phyloP scores from a whole-genome alignment of 1,140 invertebrate species.

The Papilio aristodemus region DNA sequence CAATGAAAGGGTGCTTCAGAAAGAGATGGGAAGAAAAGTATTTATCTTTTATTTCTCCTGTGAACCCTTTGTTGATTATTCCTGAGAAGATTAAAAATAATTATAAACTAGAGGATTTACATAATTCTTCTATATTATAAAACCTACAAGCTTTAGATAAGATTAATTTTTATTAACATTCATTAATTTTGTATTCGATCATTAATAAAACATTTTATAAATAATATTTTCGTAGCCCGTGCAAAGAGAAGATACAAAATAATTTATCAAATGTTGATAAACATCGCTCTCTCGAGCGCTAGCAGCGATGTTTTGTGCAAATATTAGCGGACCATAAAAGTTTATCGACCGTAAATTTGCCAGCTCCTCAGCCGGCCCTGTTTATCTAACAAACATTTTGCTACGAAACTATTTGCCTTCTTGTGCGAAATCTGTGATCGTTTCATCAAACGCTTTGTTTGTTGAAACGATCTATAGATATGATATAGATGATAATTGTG shows the following conservation, averaged over 20 bases:
- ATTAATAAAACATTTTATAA: background rate
- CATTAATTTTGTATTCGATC: background rate
- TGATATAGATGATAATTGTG: background rate
- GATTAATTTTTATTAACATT: too few species aligned
- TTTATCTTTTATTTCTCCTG: too few species aligned
- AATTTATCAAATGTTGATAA: slow-evolving; percentile 14
- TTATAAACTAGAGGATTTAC: too few species aligned
- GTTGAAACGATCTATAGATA: too few species aligned
- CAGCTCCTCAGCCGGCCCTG: slow-evolving; percentile 8
- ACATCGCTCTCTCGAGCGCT: background rate
- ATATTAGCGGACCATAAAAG: slow-evolving; percentile 33
- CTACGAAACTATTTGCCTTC: slow-evolving; percentile 19
- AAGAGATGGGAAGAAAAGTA: too few species aligned
- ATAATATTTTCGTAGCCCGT: background rate
- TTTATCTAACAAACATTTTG: slow-evolving; percentile 30
- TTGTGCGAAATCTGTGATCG: slow-evolving; percentile 12
- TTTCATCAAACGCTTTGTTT: too few species aligned
- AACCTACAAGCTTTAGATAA: too few species aligned
- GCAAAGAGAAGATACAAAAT: background rate
- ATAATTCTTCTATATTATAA: too few species aligned
- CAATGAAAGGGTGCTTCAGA: too few species aligned
- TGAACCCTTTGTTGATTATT: too few species aligned
- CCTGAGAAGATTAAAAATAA: too few species aligned
- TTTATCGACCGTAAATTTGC: slow-evolving; percentile 31
- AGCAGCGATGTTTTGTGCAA: slow-evolving; percentile 19